Evolutionary conservation across 2,888 invertebrate species (phyloP).

Genomic region (Syritta pipiens): DNA sequence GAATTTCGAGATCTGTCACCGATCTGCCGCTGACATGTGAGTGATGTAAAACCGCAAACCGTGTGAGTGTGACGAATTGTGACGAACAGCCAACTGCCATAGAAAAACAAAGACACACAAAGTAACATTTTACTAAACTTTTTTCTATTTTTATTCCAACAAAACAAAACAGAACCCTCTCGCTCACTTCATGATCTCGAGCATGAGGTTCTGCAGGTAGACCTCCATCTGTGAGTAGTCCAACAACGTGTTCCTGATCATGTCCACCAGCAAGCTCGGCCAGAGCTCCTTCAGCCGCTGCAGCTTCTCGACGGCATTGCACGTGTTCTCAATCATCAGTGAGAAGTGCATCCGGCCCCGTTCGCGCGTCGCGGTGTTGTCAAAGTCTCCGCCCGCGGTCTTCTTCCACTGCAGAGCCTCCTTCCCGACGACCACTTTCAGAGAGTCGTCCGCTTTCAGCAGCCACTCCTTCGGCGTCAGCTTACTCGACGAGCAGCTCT

Average conservation of each 20-base stretch:
- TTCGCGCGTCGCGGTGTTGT: conserved; percentile 83
- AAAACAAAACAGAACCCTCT: neutral
- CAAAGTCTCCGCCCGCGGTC: conserved; percentile 59
- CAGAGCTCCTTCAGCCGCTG: conserved; percentile 87
- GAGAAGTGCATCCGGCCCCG: conserved; percentile 87
- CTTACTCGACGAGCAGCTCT: conserved; percentile 80
- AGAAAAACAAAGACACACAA: too few relatives aligned
- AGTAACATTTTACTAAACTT: too few relatives aligned
- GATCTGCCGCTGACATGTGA: too few relatives aligned
- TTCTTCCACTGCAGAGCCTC: conserved; percentile 89
- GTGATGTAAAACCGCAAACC: too few relatives aligned
- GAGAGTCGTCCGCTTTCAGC: conserved; percentile 85
- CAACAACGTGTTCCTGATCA: conserved; percentile 87
- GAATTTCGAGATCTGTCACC: too few relatives aligned
- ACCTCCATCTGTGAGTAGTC: conserved; percentile 90
- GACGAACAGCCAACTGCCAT: too few relatives aligned
- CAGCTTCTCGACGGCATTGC: conserved; percentile 88
- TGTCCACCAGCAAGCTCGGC: conserved; percentile 87
- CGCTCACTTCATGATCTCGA: conserved; percentile 76
- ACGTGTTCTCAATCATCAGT: conserved; percentile 86
- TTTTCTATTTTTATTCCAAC: too few relatives aligned
- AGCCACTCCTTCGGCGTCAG: conserved; percentile 86
- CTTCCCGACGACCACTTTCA: conserved; percentile 90
- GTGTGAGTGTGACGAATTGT: too few relatives aligned
- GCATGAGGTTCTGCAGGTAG: conserved; percentile 84